A percentile compares a stretch with the other conserved stretches of the same genome.
These are phyloP conservation scores for Chrosomus eos DNA, from an alignment of 2,797 vertebrate genomes.

Conservation along the genomic window DNA sequence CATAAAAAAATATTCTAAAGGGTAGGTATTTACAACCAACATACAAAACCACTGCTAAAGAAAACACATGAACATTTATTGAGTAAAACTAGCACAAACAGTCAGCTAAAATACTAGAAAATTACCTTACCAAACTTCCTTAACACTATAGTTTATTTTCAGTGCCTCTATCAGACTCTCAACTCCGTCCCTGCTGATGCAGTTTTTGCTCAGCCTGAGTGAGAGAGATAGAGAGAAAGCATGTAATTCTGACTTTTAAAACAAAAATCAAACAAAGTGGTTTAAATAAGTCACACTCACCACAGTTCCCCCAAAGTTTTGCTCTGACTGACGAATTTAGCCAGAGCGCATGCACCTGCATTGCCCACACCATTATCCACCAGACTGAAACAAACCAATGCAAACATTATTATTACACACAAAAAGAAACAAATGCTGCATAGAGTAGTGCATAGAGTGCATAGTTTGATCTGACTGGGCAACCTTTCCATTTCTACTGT, in stretches of 20 bases:
- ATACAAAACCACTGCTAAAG: background rate
- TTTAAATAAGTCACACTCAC: conserved; percentile 67
- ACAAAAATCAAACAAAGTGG: background rate
- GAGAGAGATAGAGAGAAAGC: background rate
- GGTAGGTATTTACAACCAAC: background rate
- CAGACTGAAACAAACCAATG: conserved; percentile 71
- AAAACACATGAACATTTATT: background rate
- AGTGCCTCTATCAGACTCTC: conserved; percentile 79
- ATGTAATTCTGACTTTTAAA: background rate
- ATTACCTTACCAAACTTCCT: conserved; percentile 81
- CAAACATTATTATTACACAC: background rate
- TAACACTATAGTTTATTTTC: conserved; percentile 72
- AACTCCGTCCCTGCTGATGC: conserved; percentile 77
- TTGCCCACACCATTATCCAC: conserved; percentile 84
- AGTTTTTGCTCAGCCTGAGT: conserved; percentile 84
- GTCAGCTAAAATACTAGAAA: background rate
- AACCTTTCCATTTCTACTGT: background rate
- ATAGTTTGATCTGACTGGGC: background rate
- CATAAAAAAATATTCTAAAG: background rate
- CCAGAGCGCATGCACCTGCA: conserved; percentile 79
- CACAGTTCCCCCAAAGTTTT: conserved; percentile 80
- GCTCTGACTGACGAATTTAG: conserved; percentile 78
- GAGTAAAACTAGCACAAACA: background rate
- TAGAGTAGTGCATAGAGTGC: background rate
- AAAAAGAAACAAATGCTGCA: background rate